These are phyloP conservation scores for Hyaena hyaena DNA, from an alignment of 2,113 vertebrate genomes.

Conservation along the genomic window DNA sequence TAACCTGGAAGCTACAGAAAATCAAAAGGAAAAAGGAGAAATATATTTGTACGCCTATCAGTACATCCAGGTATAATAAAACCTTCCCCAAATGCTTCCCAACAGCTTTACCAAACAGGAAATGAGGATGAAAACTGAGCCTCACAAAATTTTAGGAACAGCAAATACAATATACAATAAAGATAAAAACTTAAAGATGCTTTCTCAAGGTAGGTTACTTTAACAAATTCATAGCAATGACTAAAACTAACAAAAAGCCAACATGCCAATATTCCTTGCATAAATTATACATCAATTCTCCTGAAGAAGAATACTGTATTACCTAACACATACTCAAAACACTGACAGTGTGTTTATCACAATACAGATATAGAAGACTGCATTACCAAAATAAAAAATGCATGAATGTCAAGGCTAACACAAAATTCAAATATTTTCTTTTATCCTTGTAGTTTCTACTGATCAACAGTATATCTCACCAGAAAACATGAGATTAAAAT, in stretches of 20 bases:
- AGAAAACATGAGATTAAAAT: conserved; percentile 4
- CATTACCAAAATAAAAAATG: background rate
- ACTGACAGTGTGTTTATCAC: background rate
- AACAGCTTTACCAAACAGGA: background rate
- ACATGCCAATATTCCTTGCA: background rate
- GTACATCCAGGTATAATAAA: background rate
- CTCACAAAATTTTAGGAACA: background rate
- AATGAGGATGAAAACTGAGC: background rate
- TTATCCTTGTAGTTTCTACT: background rate
- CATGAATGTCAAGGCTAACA: background rate
- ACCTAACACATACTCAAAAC: conserved; percentile 39
- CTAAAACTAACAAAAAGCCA: background rate
- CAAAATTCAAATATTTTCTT: background rate
- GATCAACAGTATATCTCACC: background rate
- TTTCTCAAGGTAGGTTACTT: background rate
- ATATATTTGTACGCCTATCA: background rate
- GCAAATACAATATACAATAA: background rate
- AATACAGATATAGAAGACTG: conserved; percentile 12
- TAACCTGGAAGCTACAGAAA: background rate
- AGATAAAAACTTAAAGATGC: background rate
- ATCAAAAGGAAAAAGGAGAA: background rate
- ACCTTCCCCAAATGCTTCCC: background rate
- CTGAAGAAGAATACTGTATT: conserved; percentile 6
- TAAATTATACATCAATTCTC: conserved; percentile 37
- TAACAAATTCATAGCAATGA: background rate